Base-by-base conservation (phyloP, 1,140 invertebrate species). In the Rhynchophorus ferrugineus region DNA sequence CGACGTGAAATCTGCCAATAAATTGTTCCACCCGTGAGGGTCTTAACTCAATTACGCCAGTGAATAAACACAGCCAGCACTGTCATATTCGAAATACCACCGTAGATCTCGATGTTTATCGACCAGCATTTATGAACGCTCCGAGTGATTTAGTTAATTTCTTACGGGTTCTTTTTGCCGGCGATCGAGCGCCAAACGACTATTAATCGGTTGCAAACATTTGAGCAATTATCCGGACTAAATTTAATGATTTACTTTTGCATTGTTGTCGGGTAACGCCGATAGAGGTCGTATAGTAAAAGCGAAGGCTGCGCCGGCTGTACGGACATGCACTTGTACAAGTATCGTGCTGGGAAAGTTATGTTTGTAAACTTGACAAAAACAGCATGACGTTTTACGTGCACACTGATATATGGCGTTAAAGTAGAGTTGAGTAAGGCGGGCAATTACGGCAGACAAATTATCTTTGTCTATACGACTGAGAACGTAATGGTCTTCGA, bases 121-220 rank as follows among this genome's bases (percentile, higher is more conserved):
- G n/a, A n/a, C n/a, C n/a, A n/a, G n/a, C n/a, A n/a, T n/a, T n/a
- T n/a, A n/a, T n/a, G n/a, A n/a, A n/a, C n/a, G n/a, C n/a, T n/a
- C n/a, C n/a, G n/a, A n/a, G n/a, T n/a, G n/a, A n/a, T n/a, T n/a
- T n/a, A n/a, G n/a, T n/a, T n/a, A n/a, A n/a, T n/a, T n/a, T n/a
- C n/a, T n/a, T n/a, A n/a, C n/a, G n/a, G n/a, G n/a, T n/a, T n/a
- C n/a, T n/a, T n/a, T n/a, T n/a, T n/a, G n/a, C n/a, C n/a, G n/a
- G n/a, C n/a, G n/a, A n/a, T n/a, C n/a, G n/a, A n/a, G n/a, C n/a
- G n/a, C n/a, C n/a, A n/a, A n/a, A n/a, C n/a, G n/a, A 6, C 21
- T 21, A 43, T 43, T 43, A 43, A 43, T 43, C 41, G 41, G 41
- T 43, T 19, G 41, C 41, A 22, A 11, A n/a, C 22, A 7, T 24